A percentile compares a stretch with the other conserved stretches of the same genome.
Evolutionary conservation across 1,140 invertebrate species (phyloP).

Genomic region (Bombus breviceps): DNA sequence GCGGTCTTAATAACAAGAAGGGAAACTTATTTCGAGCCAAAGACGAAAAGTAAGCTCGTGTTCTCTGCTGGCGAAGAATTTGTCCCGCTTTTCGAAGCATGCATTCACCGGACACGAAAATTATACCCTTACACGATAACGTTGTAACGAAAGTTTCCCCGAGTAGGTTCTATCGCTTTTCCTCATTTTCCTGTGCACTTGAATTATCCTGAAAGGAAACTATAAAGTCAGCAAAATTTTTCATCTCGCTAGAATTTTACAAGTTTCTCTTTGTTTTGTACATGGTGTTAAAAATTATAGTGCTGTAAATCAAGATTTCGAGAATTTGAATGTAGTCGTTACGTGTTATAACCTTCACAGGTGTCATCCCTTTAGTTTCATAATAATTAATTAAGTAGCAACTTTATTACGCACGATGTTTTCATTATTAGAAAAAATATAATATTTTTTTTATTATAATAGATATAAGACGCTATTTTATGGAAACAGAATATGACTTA

Average conservation of each 20-base stretch:
- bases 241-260: background rate
- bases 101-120: background rate
- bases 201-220: background rate
- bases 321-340: background rate
- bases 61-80: background rate
- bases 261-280: background rate
- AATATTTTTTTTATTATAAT: background rate
- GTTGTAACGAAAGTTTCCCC: background rate
- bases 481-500: no score
- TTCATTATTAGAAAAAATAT: background rate
- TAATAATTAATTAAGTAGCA: no score
- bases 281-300: background rate
- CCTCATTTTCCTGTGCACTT: background rate
- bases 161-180: background rate
- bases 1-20: background rate
- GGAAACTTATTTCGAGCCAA: background rate
- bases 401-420: no score
- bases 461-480: background rate
- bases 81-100: background rate
- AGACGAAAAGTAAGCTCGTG: background rate
- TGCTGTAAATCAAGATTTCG: background rate
- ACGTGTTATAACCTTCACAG: no score
- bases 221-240: background rate
- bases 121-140: background rate
- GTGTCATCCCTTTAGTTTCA: background rate